Base-by-base conservation (phyloP, 2,113 vertebrate species). In the Maccullochella peelii region DNA sequence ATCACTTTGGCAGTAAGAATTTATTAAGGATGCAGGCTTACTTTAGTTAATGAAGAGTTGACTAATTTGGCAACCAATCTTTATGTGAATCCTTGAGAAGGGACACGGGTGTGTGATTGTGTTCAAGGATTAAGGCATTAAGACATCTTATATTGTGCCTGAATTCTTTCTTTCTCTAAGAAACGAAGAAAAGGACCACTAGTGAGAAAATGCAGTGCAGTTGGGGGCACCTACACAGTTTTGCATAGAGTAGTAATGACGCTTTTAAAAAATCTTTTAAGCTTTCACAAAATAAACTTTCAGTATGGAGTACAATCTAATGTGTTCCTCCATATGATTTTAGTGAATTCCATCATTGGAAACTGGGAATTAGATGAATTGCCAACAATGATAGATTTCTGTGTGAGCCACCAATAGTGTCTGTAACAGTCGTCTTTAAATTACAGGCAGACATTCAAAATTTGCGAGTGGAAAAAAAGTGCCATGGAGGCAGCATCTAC, bases 371-470 rank as follows among this genome's bases (percentile, higher is more conserved):
- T 4, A 58, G 47, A 9, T 66, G 33, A 77, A 25, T 10, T 20
- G 6, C 44, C 25, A 16, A 63, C 50, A 42, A 18, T 23, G 36
- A 7, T 20, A 33, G 1, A 72, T 40, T 44, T n/a, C 27, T 15
- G 40, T 49, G 25, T 8, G 38, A 82, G 14, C 14, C 23, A 5
- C 9, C 16, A 27, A 10, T 40, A 21, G 7, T 15, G 20, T 27
- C 40, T 78, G 44, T 14, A 49, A 15, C 38, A 8, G n/a, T 21
- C 69, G 25, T 47, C 15, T 47, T 62, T 30, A 47, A 77, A 63
- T 63, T 18, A 47, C 18, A 49, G 55, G 14, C 33, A 33, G 49
- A 62, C 18, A 66, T 76, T 79, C 12, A 65, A 63, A 74, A 69
- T 25, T 23, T 23, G 5, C 1, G 12, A 33, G 61, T n/a, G 25